Evolutionary conservation across 2,113 vertebrate genomes (phyloP), one percentile per base, ranked within the genome.

Genomic region (Puffinus mauretanicus): DNA sequence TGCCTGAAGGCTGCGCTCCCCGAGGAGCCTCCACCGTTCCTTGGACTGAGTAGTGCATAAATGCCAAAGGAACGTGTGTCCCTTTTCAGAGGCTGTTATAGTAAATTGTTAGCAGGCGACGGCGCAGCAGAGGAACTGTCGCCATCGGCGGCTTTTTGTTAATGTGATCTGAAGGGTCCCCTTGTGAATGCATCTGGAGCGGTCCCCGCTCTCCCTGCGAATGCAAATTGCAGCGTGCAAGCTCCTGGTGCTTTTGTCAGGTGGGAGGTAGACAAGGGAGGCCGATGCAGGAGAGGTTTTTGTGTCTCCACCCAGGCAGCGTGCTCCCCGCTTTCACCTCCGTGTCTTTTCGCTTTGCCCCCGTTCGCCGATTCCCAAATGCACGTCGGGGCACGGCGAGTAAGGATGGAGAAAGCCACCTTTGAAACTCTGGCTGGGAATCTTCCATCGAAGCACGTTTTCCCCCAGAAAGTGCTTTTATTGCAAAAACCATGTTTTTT

Each of bases 361-460:
- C 1, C 8, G 0, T 79, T 88, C 12, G 30, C 27, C 16, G 10
- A 0, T 72, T 77, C 54, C 81, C 49, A 17, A 36, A 13, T 1
- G 5, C 26, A 3, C n/a, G 0, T 7, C 19, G 19, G 40, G 49
- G 25, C 32, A 3, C 0, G 11, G 49, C 0, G 2, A 38, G 32
- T 4, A 14, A 51, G 40, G 60, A 3, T 14, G 67, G 46, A 58
- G 9, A 47, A 78, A 64, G 9, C 13, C 58, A 12, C 32, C 49
- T 46, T 14, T 52, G 66, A 46, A 72, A 27, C 11, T 10, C 38
- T 14, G 25, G 15, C 44, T 70, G 49, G 21, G 54, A 52, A 3
- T 64, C 87, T 78, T 19, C 54, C 6, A 10, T 14, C 5, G 1
- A 10, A 69, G 19, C 38, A 25, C 6, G 0, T 60, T 72, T 46